Evolutionary conservation across 2,113 vertebrate species (phyloP).

Genomic region (Varanus salvator): DNA sequence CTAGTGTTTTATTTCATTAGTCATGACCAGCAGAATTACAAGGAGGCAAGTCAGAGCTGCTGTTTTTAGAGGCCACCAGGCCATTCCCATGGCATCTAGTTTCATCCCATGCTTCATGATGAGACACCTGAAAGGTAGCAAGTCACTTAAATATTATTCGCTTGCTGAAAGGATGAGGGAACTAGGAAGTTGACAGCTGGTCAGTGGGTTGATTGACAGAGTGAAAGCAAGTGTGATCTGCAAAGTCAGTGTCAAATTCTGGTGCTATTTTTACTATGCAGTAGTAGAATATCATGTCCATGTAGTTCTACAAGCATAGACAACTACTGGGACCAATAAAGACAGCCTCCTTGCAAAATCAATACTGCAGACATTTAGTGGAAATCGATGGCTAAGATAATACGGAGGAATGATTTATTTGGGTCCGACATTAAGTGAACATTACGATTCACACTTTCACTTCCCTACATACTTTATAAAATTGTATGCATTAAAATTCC

Average conservation of each 20-base stretch:
- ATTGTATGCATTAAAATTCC: neutral
- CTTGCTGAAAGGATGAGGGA: neutral
- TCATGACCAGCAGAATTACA: neutral
- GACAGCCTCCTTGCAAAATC: slow-evolving; percentile 1
- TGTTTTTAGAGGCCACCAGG: neutral
- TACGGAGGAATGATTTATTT: neutral
- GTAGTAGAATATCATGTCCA: neutral
- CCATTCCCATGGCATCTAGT: neutral
- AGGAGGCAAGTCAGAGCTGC: neutral
- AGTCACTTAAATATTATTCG: neutral
- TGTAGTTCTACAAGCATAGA: neutral
- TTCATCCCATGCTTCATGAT: neutral
- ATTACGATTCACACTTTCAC: slow-evolving; percentile 7
- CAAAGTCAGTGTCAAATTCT: neutral
- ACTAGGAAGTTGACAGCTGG: neutral
- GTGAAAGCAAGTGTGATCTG: neutral
- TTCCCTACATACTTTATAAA: slow-evolving; percentile 10
- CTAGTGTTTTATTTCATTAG: neutral
- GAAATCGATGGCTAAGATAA: slow-evolving; percentile 19
- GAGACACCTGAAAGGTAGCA: neutral
- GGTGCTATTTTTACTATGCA: neutral
- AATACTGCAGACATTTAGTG: neutral
- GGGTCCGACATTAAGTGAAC: slow-evolving; percentile 12
- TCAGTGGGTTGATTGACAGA: slow-evolving; percentile 4
- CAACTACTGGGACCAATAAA: neutral